Conservation (phyloP, 1,140 invertebrate species). For the Pogonognathellus flavescens region DNA sequence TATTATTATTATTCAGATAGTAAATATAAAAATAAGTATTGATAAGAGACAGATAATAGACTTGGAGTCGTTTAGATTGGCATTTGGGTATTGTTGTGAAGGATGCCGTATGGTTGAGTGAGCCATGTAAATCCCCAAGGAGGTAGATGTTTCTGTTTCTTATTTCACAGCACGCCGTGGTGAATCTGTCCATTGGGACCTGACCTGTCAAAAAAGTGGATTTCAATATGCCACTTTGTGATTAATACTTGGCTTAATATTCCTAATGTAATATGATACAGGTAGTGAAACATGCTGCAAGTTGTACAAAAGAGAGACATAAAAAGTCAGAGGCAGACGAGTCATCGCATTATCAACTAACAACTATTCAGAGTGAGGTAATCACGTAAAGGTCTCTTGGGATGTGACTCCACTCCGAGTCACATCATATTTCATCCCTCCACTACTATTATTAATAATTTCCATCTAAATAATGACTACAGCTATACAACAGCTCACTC, state of each 20-base stretch:
- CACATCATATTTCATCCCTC: conserved; percentile 6
- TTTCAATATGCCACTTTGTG: conserved; percentile 54
- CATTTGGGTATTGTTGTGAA: conserved; percentile 4
- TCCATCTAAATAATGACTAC: background rate
- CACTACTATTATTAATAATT: conserved; percentile 33
- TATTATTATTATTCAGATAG: too few relatives aligned
- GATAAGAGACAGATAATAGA: background rate
- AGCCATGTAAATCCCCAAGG: conserved; percentile 13
- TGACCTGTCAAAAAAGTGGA: conserved; percentile 49
- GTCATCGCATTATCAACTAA: conserved; percentile 13
- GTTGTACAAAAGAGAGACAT: conserved; percentile 6
- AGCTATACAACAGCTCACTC: background rate
- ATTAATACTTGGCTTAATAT: conserved; percentile 57
- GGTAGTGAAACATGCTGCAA: background rate
- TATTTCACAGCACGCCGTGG: conserved; percentile 20
- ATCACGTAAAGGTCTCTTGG: conserved; percentile 56
- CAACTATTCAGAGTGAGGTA: conserved; percentile 35
- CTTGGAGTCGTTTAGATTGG: background rate
- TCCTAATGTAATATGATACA: conserved; percentile 60
- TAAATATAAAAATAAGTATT: too few relatives aligned
- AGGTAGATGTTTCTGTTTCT: background rate
- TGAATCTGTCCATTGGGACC: conserved; percentile 53
- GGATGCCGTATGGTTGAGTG: background rate
- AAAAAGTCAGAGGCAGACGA: conserved; percentile 19
- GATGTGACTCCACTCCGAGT: conserved; percentile 44